Base-by-base conservation (phyloP, 2,888 invertebrate species). In the Lepidochitona cinerea region DNA sequence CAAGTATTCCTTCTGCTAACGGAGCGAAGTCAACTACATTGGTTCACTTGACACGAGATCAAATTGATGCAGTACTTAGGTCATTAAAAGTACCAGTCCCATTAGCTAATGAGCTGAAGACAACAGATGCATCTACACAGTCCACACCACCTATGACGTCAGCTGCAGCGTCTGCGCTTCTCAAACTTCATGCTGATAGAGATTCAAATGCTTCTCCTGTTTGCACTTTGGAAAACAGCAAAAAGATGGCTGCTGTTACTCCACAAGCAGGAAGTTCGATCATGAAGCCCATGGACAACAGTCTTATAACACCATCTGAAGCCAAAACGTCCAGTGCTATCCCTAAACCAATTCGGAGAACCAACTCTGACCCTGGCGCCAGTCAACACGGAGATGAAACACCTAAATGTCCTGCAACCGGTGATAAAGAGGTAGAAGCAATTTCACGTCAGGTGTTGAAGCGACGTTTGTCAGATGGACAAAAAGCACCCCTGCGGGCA, bases 41-140 rank as follows among this genome's bases (percentile, higher is more conserved):
- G 69, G 77, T 85, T 36, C 84, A 84, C 33, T 78, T 86, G n/a
- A 84, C 85, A 7, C 75, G 80, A 37, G 82, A 85, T 64, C 86
- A 85, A 75, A 84, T 86, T 41, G 81, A 85, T 68, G 84, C 82
- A 41, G 85, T 86, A 18, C 77, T 86, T 4, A 75, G 82, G 59
- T 85, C 86, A 6, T 73, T 85, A 29, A 85, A 86, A 69, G 82
- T 82, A n/a, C 85, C 85, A 12, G 83, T 84, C 23, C 69, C 73
- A 14, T 70, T 75, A 14, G 76, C 68, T 54, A 66, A 49, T 14
- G 79, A 75, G 14, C 75, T 75, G 26, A 73, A 65, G 37, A 37
- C 74, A 12, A 73, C 74, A 9, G 80, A 82, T 69, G 80, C 80
- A 6, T 75, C 80, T 5, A 80, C 80, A 12, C 80, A 83, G 69